Evolutionary conservation across 2,797 vertebrate genomes (phyloP), one percentile per base, ranked within the genome.

Genomic region (Phoebastria nigripes): DNA sequence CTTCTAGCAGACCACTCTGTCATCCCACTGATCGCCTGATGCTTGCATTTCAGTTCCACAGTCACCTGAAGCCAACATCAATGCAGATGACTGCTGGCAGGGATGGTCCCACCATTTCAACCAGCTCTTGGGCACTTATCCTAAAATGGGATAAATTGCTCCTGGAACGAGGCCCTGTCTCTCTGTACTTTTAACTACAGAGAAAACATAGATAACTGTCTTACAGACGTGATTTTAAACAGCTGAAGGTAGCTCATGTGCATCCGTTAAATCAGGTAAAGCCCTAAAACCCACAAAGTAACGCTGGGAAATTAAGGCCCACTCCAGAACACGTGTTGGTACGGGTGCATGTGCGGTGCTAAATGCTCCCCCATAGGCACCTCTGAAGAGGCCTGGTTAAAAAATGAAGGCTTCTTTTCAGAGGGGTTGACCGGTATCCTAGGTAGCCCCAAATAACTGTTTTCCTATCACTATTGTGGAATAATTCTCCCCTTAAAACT

Each of bases 121-220:
- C 26, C 20, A 76, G 21, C 19, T 51, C 31, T 65, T 82, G 59
- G n/a, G 2, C 13, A 58, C 5, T 20, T 37, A 15, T 15, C 14
- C 49, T 83, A 55, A 49, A 80, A 61, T 31, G 11, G 5, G 19
- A 54, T 82, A 61, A 82, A 41, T 42, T 39, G 3, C 15, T 87
- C 15, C 33, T 69, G 46, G 29, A 73, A 41, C 0, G 3, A 62
- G 6, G 9, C 6, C 11, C 3, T 56, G 0, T 21, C 7, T 82
- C 35, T 78, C 24, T 41, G 12, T 56, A 9, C 25, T 56, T 89
- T 69, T 39, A 72, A 17, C 46, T 82, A 28, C 2, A 62, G 49
- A 61, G 26, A 66, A 69, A 65, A 87, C 13, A 61, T 1, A 79
- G 21, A 42, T 39, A 54, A 46, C 22, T 77, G 8, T 58, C 26